Conservation (phyloP, 2,888 invertebrate genomes). For the Salpingus planirostris region DNA sequence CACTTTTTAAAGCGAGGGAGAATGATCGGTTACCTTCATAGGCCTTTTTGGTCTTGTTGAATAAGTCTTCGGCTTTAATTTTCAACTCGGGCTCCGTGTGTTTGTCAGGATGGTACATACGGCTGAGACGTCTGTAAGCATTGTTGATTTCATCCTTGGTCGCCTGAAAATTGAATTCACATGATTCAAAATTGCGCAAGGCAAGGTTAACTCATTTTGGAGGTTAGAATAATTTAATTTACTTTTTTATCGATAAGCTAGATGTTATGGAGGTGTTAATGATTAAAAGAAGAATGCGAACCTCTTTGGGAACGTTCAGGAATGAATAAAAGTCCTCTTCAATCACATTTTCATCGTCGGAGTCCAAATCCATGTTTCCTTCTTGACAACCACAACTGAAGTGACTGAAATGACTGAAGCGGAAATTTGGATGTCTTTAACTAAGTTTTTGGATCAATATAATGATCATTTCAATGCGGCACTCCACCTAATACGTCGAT, state of each 20-base stretch:
- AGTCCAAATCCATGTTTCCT: conserved; percentile 55
- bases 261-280: not conserved
- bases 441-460: too few species aligned
- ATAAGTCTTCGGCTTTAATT: conserved; percentile 83
- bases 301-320: conserved; percentile 75
- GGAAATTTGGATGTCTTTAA: too few species aligned
- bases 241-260: too few species aligned
- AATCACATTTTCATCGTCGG: conserved; percentile 52
- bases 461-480: too few species aligned
- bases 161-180: conserved; percentile 56
- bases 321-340: conserved; percentile 86
- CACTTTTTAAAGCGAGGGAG: not conserved
- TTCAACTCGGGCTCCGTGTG: conserved; percentile 77
- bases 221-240: too few species aligned
- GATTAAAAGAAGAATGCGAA: conserved; percentile 40
- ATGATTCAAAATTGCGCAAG: conserved; percentile 10
- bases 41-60: conserved; percentile 87
- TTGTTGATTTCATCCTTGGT: conserved; percentile 84
- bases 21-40: conserved; percentile 62
- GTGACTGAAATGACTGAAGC: too few species aligned
- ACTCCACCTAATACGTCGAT: too few species aligned
- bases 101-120: conserved; percentile 95
- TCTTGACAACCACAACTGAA: too few species aligned
- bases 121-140: conserved; percentile 85
- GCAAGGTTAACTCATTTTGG: conserved; percentile 14